Conservation (phyloP, 2,888 invertebrate genomes). For the Melanotus villosus region DNA sequence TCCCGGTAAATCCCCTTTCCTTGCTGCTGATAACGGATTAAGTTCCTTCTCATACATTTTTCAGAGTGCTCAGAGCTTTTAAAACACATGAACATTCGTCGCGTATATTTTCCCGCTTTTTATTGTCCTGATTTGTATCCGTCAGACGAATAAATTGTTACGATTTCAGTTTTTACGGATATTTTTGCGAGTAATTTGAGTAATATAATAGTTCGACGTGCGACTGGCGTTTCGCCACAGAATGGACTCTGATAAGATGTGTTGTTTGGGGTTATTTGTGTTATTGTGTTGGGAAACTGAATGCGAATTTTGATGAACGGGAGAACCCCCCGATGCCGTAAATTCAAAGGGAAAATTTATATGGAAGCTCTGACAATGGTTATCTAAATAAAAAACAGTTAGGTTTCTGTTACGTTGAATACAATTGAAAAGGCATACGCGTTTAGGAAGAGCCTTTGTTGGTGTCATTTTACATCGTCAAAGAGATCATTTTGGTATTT, state of each 20-base stretch:
- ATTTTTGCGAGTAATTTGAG: slow-evolving; percentile 5
- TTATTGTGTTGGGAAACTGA: slow-evolving; percentile 6
- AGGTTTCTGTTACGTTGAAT: no score
- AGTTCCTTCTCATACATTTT: slow-evolving; percentile 2
- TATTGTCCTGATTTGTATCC: slow-evolving; percentile 5
- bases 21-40: slow-evolving; percentile 7
- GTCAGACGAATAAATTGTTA: slow-evolving; percentile 13
- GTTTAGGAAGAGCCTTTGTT: no score
- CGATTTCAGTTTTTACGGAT: background rate
- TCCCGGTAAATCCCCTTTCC: background rate
- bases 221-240: background rate
- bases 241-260: background rate
- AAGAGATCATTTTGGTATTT: no score
- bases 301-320: slow-evolving; percentile 20
- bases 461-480: no score
- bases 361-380: background rate
- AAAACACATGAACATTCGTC: slow-evolving; percentile 8
- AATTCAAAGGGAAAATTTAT: background rate
- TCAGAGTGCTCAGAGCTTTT: background rate
- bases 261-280: slow-evolving; percentile 4
- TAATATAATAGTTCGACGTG: no score
- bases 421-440: no score
- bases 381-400: background rate
- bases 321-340: background rate
- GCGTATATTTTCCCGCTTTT: background rate